Conservation (phyloP, 2,113 vertebrate genomes). For the Equus quagga region DNA sequence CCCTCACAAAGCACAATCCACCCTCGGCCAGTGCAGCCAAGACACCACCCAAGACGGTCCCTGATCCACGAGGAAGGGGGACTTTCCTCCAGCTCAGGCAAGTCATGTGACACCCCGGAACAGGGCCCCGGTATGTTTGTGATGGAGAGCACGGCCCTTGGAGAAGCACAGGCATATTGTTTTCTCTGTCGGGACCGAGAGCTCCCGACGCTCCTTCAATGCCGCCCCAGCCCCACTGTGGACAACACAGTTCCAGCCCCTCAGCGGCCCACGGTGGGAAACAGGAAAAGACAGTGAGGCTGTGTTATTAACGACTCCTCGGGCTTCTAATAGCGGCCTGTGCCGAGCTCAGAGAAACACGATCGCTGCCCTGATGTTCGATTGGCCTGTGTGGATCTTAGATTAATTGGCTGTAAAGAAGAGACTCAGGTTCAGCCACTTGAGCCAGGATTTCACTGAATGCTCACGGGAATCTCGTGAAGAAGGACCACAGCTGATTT, state of each 20-base stretch:
- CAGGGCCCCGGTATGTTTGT: fast-evolving
- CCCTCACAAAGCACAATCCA: neutral
- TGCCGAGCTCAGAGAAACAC: neutral
- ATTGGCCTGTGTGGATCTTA: neutral
- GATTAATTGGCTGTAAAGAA: neutral
- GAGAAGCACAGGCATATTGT: fast-evolving
- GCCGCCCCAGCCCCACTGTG: fast-evolving
- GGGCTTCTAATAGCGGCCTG: neutral
- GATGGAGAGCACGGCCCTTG: fast-evolving
- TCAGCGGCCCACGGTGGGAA: neutral
- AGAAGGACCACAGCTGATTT: neutral
- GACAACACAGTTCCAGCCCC: neutral
- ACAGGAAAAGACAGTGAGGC: neutral
- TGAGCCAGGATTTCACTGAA: neutral
- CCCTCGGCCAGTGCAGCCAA: fast-evolving
- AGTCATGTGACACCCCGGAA: fast-evolving
- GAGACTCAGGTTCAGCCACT: neutral
- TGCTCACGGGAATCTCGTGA: fast-evolving
- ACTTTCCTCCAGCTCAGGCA: neutral
- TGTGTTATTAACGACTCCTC: neutral
- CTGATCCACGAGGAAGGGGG: neutral
- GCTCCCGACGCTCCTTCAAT: fast-evolving
- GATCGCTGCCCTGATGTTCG: fast-evolving
- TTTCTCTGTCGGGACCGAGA: neutral
- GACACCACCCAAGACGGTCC: neutral